Conservation (phyloP, 1,140 invertebrate species). For the Lordiphosa collinella region DNA sequence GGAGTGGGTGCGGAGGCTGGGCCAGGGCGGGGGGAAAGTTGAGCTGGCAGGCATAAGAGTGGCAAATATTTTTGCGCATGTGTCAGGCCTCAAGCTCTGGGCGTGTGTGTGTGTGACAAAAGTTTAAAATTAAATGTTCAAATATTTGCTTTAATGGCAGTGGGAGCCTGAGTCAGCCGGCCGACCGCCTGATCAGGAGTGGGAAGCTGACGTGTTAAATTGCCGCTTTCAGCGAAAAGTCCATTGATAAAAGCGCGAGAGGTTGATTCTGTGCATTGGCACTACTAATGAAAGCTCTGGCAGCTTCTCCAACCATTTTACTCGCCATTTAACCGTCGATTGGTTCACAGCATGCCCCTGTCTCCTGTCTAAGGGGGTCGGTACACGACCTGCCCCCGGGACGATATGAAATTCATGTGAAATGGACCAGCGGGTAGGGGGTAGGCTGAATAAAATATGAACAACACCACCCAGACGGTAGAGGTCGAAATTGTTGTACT, state of each 20-base stretch:
- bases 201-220: slow-evolving; percentile 56
- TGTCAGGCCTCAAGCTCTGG: slow-evolving; percentile 20
- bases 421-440: slow-evolving; percentile 29
- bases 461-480: background rate
- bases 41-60: slow-evolving; percentile 24
- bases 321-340: slow-evolving; percentile 73
- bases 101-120: slow-evolving; percentile 18
- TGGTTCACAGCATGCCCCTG: slow-evolving; percentile 52
- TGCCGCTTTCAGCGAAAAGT: slow-evolving; percentile 59
- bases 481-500: background rate
- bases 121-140: slow-evolving; percentile 58
- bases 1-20: background rate
- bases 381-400: slow-evolving; percentile 12
- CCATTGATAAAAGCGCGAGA: slow-evolving; percentile 42
- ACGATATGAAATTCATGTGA: slow-evolving; percentile 45
- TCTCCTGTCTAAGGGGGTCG: background rate
- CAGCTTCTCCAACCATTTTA: slow-evolving; percentile 35
- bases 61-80: slow-evolving; percentile 59
- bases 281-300: slow-evolving; percentile 61
- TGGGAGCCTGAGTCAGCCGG: background rate
- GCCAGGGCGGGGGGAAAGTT: slow-evolving; percentile 1
- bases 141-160: slow-evolving; percentile 47
- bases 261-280: slow-evolving; percentile 26
- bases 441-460: slow-evolving; percentile 30
- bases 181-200: slow-evolving; percentile 1